Evolutionary conservation across 2,113 vertebrate species (phyloP), one percentile per base, ranked within the genome.

Genomic region (Antigone vipio): DNA sequence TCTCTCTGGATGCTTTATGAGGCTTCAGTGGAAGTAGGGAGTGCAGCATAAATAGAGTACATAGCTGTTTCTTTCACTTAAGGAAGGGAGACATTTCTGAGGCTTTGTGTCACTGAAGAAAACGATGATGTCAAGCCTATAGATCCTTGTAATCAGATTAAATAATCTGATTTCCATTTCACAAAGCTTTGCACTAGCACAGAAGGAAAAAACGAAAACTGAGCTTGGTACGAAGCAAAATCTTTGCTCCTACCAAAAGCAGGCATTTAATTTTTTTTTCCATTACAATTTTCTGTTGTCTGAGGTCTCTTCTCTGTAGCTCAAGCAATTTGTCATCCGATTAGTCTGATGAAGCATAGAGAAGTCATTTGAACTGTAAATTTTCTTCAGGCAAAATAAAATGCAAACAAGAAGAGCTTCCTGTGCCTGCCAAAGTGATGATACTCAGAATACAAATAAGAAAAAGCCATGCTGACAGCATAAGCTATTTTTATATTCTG

Each of bases 361-460:
- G 97, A 98, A 98, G 96, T 98, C 98, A 97, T 96, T 96, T 97
- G 98, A 97, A 98, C 97, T 97, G 95, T 97, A 97, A 97, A 98
- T 98, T 98, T 97, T 98, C 98, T 98, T 96, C 97, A 97, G 97
- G 98, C 97, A 97, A 97, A 98, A 98, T 97, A 98, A 98, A 97
- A 96, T 96, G 97, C 97, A 98, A 98, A 98, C 85, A 97, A 97
- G 97, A 97, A 94, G 97, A 98, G 95, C 97, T 98, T 98, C 98
- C 97, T 97, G 96, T 98, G 93, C 98, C 97, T 98, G 98, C 98
- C 97, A 93, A 98, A 98, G 95, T 98, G 98, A 98, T 98, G 98
- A 98, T 98, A 98, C 97, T 98, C 97, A 93, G 97, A 98, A 97
- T 98, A 98, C 97, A 98, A 98, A 98, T 97, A 97, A 98, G 97